These are phyloP conservation scores for Lathronympha strigana DNA, from an alignment of 2,888 invertebrate genomes.

Conservation along the genomic window DNA sequence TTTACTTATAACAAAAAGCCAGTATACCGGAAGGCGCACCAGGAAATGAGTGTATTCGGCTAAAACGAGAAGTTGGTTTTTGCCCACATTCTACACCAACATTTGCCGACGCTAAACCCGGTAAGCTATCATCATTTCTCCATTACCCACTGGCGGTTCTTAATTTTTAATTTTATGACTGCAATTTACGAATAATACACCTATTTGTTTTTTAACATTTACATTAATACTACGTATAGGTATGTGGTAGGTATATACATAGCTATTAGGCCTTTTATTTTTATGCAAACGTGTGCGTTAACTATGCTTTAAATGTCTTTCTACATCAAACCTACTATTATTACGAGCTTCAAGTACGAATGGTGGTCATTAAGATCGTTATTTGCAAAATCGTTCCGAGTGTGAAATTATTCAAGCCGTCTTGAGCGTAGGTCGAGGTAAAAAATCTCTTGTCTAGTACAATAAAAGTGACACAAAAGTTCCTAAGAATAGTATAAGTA, in stretches of 20 bases:
- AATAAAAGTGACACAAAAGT: slow-evolving; percentile 45
- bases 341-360: slow-evolving; percentile 12
- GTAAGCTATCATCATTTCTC: slow-evolving; percentile 46
- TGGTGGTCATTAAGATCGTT: slow-evolving; percentile 33
- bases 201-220: slow-evolving; percentile 20
- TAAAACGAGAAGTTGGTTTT: slow-evolving; percentile 57
- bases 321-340: slow-evolving; percentile 9
- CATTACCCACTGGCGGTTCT: slow-evolving; percentile 42
- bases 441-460: slow-evolving; percentile 27
- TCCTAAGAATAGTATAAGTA: slow-evolving; percentile 47
- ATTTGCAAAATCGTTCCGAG: slow-evolving; percentile 34
- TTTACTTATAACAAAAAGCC: slow-evolving; percentile 40
- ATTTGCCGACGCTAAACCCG: slow-evolving; percentile 46
- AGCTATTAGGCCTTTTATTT: slow-evolving; percentile 15
- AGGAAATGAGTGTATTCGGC: slow-evolving; percentile 54
- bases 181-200: slow-evolving; percentile 25
- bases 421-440: slow-evolving; percentile 5
- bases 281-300: slow-evolving; percentile 5
- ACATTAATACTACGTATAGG: not conserved
- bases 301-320: not conserved
- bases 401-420: slow-evolving; percentile 35
- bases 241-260: not conserved
- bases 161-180: slow-evolving; percentile 34
- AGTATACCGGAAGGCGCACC: slow-evolving; percentile 58
- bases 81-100: slow-evolving; percentile 56